phyloP scores from a whole-genome alignment of 2,113 vertebrate genomes.

The Alethe diademata region DNA sequence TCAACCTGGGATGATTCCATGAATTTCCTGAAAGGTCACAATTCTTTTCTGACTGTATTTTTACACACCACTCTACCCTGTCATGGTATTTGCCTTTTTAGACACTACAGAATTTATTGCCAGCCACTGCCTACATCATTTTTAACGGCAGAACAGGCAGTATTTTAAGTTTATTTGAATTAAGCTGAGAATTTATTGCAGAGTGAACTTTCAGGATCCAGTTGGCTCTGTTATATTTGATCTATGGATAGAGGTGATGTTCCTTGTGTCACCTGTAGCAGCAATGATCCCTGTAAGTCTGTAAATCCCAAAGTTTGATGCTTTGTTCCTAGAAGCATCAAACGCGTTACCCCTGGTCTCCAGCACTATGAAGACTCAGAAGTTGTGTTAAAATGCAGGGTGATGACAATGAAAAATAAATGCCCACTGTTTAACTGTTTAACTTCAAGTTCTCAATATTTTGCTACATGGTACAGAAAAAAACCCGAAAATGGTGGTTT shows the following conservation, averaged over 20 bases:
- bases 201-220: background rate
- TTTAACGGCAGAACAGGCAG: background rate
- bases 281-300: background rate
- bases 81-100: background rate
- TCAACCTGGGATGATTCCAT: background rate
- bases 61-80: background rate
- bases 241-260: background rate
- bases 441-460: background rate
- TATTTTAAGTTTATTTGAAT: background rate
- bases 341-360: rapidly evolving
- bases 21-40: background rate
- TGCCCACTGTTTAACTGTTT: background rate
- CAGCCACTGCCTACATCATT: background rate
- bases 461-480: background rate
- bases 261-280: background rate
- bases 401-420: background rate
- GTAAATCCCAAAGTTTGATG: too few species aligned
- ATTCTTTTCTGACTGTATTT: background rate
- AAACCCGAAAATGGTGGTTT: rapidly evolving
- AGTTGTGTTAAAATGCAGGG: background rate
- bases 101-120: background rate
- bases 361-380: background rate
- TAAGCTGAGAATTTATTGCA: background rate
- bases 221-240: background rate
- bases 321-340: background rate